A percentile compares a stretch with the other conserved stretches of the same genome.
Evolutionary conservation across 2,888 invertebrate species (phyloP).

Genomic region (Octonoba sinensis): DNA sequence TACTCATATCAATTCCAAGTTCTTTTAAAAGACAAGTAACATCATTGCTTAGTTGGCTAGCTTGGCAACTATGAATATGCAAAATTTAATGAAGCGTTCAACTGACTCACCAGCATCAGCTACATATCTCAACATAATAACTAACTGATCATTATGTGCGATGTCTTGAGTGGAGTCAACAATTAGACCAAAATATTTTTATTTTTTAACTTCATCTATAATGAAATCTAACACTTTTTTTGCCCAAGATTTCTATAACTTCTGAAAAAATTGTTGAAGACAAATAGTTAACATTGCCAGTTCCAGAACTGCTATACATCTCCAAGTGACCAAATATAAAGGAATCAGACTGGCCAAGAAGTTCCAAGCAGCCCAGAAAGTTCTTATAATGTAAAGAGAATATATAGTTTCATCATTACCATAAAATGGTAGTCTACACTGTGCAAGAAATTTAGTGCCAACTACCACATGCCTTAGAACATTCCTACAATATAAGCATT

Average conservation of each 20-base stretch:
- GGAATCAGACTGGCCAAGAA: neutral
- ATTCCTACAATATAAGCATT: neutral
- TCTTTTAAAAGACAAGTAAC: neutral
- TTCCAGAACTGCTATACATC: too few relatives aligned
- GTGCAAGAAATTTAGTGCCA: neutral
- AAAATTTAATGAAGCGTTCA: conserved; percentile 14
- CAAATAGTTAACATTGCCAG: too few relatives aligned
- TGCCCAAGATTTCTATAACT: neutral
- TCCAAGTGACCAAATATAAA: too few relatives aligned
- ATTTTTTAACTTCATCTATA: neutral
- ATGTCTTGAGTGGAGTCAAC: conserved; percentile 6
- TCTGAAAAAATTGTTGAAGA: too few relatives aligned
- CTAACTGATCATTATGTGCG: neutral
- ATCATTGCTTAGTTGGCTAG: neutral
- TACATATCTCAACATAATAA: neutral
- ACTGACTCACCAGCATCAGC: neutral
- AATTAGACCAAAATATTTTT: conserved; percentile 15
- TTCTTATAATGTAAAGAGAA: neutral
- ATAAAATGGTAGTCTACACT: neutral
- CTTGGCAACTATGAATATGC: neutral
- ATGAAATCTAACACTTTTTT: neutral
- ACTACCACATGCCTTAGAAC: neutral
- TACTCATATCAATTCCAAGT: neutral
- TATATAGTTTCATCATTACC: neutral
- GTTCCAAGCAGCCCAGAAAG: neutral